Percentiles rank a stretch among this genome's conserved stretches.
phyloP scores from a whole-genome alignment of 2,113 vertebrate species.

The Crotalus viridis region DNA sequence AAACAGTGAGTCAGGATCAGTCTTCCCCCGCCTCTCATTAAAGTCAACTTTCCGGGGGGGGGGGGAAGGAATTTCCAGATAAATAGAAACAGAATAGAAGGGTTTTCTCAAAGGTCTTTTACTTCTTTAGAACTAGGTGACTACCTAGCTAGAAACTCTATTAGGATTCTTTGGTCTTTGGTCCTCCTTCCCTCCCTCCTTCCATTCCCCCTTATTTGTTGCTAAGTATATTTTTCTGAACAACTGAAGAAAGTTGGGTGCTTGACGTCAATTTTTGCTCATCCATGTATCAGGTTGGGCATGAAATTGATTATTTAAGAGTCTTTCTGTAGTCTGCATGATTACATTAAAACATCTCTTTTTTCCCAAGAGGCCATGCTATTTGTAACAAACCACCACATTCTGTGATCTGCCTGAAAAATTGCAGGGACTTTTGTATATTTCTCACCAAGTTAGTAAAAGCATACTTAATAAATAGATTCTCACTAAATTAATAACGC shows the following conservation, averaged over 20 bases:
- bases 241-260: not conserved
- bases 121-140: not conserved
- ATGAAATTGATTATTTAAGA: too few relatives aligned
- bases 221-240: not conserved
- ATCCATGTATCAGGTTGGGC: not conserved
- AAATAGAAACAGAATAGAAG: not conserved
- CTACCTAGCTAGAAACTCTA: not conserved
- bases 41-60: not conserved
- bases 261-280: not conserved
- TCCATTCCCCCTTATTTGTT: not conserved
- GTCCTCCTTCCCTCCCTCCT: not conserved
- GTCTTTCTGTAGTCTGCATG: too few relatives aligned
- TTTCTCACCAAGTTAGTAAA: too few relatives aligned
- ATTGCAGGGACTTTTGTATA: too few relatives aligned
- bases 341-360: too few relatives aligned
- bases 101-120: not conserved
- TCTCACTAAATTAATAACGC: too few relatives aligned
- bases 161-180: not conserved
- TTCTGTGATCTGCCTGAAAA: too few relatives aligned
- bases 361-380: too few relatives aligned
- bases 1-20: not conserved
- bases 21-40: not conserved
- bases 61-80: not conserved
- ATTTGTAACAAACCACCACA: too few relatives aligned
- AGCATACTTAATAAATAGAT: too few relatives aligned